These are phyloP conservation scores for Gulo gulo DNA, from an alignment of 2,113 vertebrate species.

Conservation along the genomic window DNA sequence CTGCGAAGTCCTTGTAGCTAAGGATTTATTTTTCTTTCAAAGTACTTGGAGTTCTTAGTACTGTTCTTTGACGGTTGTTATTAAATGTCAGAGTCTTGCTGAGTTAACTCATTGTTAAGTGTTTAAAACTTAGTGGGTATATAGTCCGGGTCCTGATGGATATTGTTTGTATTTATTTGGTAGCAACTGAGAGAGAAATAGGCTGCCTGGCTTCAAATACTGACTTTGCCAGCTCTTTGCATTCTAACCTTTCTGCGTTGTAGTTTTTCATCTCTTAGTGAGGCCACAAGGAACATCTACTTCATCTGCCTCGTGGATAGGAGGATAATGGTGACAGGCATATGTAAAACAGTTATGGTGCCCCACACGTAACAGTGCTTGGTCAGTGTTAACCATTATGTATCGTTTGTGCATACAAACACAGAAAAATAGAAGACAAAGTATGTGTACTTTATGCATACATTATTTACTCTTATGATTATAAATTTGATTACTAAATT, in stretches of 20 bases:
- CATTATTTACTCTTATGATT: not conserved
- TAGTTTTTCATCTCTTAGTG: not conserved
- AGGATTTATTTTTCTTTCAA: not conserved
- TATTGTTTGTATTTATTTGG: not conserved
- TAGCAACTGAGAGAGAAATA: not conserved
- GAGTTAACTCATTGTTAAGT: not conserved
- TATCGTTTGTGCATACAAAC: not conserved
- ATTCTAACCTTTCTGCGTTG: not conserved
- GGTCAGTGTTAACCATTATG: not conserved
- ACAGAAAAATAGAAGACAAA: not conserved
- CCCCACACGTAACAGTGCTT: not conserved
- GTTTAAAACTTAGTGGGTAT: not conserved
- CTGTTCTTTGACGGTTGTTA: not conserved
- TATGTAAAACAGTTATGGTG: not conserved
- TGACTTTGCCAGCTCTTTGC: not conserved
- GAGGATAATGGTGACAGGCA: not conserved
- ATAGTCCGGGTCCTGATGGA: not conserved
- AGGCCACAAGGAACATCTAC: not conserved
- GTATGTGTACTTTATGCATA: not conserved
- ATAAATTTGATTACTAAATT: not conserved
- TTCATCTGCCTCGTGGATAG: not conserved
- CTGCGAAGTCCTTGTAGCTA: not conserved
- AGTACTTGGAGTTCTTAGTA: not conserved
- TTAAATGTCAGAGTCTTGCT: not conserved
- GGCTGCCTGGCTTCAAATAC: not conserved